A percentile compares a stretch with the other conserved stretches of the same genome.
phyloP scores from a whole-genome alignment of 2,888 invertebrate species.

The Urechis unicinctus region DNA sequence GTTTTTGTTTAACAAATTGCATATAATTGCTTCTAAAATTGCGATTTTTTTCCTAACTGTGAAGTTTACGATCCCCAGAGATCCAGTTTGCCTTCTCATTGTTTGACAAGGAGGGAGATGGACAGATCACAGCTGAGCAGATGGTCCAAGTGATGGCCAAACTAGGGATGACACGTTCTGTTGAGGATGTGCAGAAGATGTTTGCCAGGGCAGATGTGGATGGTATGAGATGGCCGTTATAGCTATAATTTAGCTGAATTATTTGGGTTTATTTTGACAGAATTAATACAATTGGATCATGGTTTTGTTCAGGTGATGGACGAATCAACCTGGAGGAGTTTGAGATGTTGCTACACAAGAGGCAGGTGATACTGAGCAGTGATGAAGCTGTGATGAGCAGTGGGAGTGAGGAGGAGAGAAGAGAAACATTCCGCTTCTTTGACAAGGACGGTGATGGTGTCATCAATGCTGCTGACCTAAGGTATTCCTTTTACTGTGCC shows the following conservation, averaged over 20 bases:
- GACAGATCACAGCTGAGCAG: conserved; percentile 17
- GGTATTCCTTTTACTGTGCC: neutral
- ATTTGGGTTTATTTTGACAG: neutral
- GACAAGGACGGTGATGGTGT: conserved; percentile 17
- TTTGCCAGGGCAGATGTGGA: conserved; percentile 20
- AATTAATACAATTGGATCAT: no score
- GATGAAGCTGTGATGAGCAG: neutral
- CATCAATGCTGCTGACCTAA: conserved; percentile 12
- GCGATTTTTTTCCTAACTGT: no score
- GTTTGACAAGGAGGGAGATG: conserved; percentile 24
- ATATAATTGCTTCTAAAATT: no score
- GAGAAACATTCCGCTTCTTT: conserved; percentile 15
- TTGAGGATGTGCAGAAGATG: conserved; percentile 17
- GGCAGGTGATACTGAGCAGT: neutral
- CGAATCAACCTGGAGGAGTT: conserved; percentile 15
- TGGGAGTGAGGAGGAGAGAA: neutral
- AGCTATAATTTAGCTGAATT: neutral
- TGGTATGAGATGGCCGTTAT: conserved; percentile 16
- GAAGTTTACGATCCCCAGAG: no score
- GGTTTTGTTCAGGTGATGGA: conserved; percentile 14
- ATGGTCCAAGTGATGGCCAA: conserved; percentile 17
- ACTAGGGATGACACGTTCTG: conserved; percentile 17
- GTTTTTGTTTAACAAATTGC: no score
- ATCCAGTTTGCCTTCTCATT: conserved; percentile 20
- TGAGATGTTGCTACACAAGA: conserved; percentile 8